Percentiles rank a stretch among this genome's conserved stretches.
Conservation (phyloP, 2,113 vertebrate species). For the Chaetura pelagica region DNA sequence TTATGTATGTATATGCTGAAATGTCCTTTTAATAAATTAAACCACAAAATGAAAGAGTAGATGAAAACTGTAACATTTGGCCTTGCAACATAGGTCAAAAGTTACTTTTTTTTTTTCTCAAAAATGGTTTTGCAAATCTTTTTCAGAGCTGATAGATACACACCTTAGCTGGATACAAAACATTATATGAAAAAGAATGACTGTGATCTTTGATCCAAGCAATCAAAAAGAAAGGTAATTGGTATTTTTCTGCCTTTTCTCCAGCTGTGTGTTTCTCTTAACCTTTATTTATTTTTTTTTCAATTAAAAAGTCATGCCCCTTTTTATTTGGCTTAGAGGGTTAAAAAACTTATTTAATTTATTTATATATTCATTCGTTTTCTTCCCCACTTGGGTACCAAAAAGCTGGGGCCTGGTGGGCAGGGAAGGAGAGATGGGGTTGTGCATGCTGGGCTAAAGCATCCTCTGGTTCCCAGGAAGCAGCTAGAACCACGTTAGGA, state of each 20-base stretch:
- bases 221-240: constrained; percentile 86
- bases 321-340: constrained; percentile 58
- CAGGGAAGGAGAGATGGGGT: constrained; percentile 11
- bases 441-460: constrained; percentile 51
- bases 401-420: neutral
- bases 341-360: neutral
- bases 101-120: constrained; percentile 80
- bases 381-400: constrained; percentile 11
- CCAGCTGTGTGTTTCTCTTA: constrained; percentile 79
- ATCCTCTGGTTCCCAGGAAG: neutral
- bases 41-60: constrained; percentile 16
- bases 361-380: neutral
- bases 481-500: neutral
- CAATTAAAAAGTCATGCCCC: constrained; percentile 9
- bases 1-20: constrained; percentile 51
- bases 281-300: constrained; percentile 58
- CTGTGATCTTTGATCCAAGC: constrained; percentile 86
- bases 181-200: constrained; percentile 87
- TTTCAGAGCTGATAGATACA: constrained; percentile 91
- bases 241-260: constrained; percentile 81
- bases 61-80: constrained; percentile 55
- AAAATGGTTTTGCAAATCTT: constrained; percentile 87
- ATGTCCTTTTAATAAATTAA: constrained; percentile 48
- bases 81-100: constrained; percentile 63
- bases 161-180: constrained; percentile 91